phyloP scores from a whole-genome alignment of 1,140 invertebrate genomes.

The Harpegnathos saltator region DNA sequence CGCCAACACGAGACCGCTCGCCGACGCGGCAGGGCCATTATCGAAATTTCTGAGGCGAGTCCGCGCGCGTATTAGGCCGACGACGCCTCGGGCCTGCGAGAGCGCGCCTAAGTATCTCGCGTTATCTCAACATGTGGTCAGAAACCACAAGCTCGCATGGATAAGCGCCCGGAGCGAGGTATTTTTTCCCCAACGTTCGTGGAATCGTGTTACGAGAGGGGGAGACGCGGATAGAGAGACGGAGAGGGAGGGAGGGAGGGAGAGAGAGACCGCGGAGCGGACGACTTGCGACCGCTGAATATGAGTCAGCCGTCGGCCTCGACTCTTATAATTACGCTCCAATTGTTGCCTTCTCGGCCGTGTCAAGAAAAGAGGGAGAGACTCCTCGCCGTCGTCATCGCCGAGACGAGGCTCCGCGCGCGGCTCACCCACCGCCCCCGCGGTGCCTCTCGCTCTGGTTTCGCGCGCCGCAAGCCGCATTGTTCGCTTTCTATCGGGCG shows the following conservation, averaged over 20 bases:
- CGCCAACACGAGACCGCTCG: not conserved
- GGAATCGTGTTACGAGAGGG: constrained; percentile 40
- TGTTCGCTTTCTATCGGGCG: too few species aligned
- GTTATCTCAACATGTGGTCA: constrained; percentile 61
- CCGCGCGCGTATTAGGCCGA: not conserved
- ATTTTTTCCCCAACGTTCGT: constrained; percentile 59
- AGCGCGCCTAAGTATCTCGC: constrained; percentile 54
- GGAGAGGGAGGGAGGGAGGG: not conserved
- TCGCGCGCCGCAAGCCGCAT: not conserved
- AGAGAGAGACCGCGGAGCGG: constrained; percentile 28
- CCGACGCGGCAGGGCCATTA: constrained; percentile 5
- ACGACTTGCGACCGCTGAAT: constrained; percentile 49
- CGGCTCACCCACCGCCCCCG: constrained; percentile 68
- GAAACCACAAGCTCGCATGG: constrained; percentile 65
- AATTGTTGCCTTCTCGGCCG: constrained; percentile 69
- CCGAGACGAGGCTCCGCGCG: constrained; percentile 64
- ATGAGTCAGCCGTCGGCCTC: constrained; percentile 69
- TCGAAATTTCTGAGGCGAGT: constrained; percentile 37
- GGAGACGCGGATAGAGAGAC: constrained; percentile 27
- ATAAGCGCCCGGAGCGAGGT: constrained; percentile 64
- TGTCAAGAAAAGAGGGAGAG: constrained; percentile 39
- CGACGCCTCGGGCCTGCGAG: constrained; percentile 34
- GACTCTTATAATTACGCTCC: constrained; percentile 76
- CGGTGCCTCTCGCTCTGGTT: constrained; percentile 62
- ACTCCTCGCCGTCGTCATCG: constrained; percentile 26